A percentile compares a stretch with the other conserved stretches of the same genome.
phyloP scores from a whole-genome alignment of 2,113 vertebrate genomes.

The Gulo gulo region DNA sequence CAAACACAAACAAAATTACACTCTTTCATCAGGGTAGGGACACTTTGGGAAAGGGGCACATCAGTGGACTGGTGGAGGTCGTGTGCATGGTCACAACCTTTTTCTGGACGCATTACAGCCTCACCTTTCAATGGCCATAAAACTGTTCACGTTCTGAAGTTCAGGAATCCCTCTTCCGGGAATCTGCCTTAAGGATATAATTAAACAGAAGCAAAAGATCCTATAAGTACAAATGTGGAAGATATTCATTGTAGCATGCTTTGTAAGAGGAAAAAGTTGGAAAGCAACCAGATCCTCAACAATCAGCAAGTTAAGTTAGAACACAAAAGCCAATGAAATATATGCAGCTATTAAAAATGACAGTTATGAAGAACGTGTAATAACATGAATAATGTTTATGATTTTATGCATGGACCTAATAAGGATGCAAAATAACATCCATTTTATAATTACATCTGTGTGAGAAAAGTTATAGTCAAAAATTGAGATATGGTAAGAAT shows the following conservation, averaged over 20 bases:
- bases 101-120: not conserved
- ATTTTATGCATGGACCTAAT: not conserved
- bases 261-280: conserved; percentile 5
- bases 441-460: not conserved
- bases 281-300: conserved; percentile 36
- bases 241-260: conserved; percentile 4
- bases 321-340: not conserved
- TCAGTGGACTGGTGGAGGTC: not conserved
- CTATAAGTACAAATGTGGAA: not conserved
- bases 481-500: not conserved
- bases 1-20: not conserved
- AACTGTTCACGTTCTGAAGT: conserved; percentile 3
- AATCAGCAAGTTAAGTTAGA: conserved; percentile 9
- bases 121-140: not conserved
- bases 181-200: conserved; percentile 51
- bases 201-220: conserved; percentile 34
- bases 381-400: conserved; percentile 36
- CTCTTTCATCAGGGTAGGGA: not conserved
- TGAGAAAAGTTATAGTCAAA: not conserved
- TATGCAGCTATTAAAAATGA: conserved; percentile 30
- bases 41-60: not conserved
- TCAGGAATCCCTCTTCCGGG: conserved; percentile 15
- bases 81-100: not conserved
- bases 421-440: not conserved
- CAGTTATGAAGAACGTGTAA: conserved; percentile 14